Evolutionary conservation across 2,888 invertebrate species (phyloP).

Genomic region (Oligia fasciuncula): DNA sequence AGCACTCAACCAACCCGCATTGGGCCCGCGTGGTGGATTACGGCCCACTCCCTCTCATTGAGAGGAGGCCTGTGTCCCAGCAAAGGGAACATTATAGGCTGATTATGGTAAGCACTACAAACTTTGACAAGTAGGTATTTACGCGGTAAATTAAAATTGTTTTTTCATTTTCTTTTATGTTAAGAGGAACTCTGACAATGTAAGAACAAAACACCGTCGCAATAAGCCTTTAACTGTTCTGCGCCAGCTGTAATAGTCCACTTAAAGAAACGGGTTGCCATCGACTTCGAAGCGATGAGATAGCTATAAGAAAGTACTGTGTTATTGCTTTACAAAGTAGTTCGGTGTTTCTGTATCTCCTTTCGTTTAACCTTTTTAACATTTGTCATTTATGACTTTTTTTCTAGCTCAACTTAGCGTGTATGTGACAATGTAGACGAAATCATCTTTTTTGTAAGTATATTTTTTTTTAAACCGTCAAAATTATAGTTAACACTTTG

Average conservation of each 20-base stretch:
- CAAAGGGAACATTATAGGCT: too few species aligned
- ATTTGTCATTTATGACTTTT: not conserved
- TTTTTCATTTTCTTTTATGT: not conserved
- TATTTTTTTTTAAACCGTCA: too few species aligned
- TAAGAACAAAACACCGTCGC: slow-evolving; percentile 31
- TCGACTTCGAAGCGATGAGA: slow-evolving; percentile 46
- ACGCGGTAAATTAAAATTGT: not conserved
- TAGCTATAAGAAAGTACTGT: slow-evolving; percentile 32
- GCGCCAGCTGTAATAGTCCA: slow-evolving; percentile 54
- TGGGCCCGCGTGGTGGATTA: too few species aligned
- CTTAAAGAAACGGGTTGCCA: slow-evolving; percentile 50
- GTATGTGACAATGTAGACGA: not conserved
- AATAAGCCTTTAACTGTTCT: slow-evolving; percentile 45
- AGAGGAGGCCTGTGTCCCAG: too few species aligned
- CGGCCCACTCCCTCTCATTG: too few species aligned
- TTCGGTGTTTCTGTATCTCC: not conserved
- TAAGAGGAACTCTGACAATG: not conserved
- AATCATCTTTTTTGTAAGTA: not conserved
- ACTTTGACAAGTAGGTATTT: not conserved
- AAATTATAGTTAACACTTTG: too few species aligned
- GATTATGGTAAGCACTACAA: not conserved
- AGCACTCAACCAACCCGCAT: too few species aligned
- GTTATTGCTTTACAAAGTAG: slow-evolving; percentile 38
- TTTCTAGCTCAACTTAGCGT: not conserved
- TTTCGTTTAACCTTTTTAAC: not conserved